Base-by-base conservation (phyloP, 2,888 invertebrate genomes). In the Poecilus cupreus region DNA sequence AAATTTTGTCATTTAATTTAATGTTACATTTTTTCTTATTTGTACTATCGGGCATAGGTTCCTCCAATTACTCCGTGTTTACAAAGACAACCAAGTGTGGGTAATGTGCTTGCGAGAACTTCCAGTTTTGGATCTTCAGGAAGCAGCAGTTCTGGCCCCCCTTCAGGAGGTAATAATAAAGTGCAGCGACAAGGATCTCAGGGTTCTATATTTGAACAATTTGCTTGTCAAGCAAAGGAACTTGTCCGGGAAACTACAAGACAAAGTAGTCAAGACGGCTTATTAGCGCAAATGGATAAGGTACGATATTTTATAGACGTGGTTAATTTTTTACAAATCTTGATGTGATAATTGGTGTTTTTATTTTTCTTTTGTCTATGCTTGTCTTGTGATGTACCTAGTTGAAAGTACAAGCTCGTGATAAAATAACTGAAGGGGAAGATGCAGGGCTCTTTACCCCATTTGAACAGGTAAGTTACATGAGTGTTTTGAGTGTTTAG, bases 241-340 rank as follows among this genome's bases (percentile, higher is more conserved):
- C 89, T 97, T 80, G 96, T 97, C 0, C 91, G 94, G 68, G 97
- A 97, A 87, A 96, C 96, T 0, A 96, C 96, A 0, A 91, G 96
- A 1, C 97, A 97, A 88, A 95, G 95, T 88, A 96, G 96, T 86
- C 97, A 97, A 88, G 97, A 97, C 88, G 96, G 96, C 24, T 87
- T 96, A 3, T 90, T 97, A 6, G 96, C 96, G 1, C 97, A 97
- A 83, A 95, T 97, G 92, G 97, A 97, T 86, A 97, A 97, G 93
- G 96, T 96, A 90, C 83, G 83, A 60, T 81, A 43, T 54, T 13
- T 78, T 26, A 22, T 82, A 32, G 37, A 24, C 80, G 46, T 57
- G 22, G 54, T 24, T 64, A 75, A 80, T 70, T 79, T 51, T 79
- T 32, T 39, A 37, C 20, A 16, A 49, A 64, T 72, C 70, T 80